Conservation (phyloP, 2,113 vertebrate species). For the Cariama cristata region DNA sequence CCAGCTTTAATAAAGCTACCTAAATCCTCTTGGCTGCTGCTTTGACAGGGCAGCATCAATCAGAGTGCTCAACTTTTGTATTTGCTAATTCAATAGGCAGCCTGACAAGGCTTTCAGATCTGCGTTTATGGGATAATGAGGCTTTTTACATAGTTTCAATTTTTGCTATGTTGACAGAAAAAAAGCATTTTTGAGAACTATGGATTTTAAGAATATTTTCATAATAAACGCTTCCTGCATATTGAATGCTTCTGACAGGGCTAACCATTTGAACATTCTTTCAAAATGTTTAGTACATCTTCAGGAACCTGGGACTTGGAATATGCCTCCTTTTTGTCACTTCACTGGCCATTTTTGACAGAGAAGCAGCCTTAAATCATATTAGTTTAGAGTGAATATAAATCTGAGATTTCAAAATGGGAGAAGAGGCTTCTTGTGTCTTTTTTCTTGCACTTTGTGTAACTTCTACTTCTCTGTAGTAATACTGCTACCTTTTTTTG, state of each 20-base stretch:
- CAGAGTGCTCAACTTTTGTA: conserved; percentile 55
- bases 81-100: conserved; percentile 68
- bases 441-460: neutral
- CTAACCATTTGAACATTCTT: neutral
- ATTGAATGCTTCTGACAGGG: neutral
- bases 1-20: conserved; percentile 76
- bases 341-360: neutral
- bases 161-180: conserved; percentile 57
- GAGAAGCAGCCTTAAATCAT: neutral
- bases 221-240: conserved; percentile 19
- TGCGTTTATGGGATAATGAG: conserved; percentile 60
- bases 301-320: neutral
- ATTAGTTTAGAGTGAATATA: neutral
- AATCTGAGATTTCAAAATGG: neutral
- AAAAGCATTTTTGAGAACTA: neutral
- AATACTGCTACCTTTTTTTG: neutral
- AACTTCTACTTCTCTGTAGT: neutral
- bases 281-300: neutral
- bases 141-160: conserved; percentile 40
- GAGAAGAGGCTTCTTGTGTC: neutral
- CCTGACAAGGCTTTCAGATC: conserved; percentile 54
- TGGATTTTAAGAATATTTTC: conserved; percentile 18
- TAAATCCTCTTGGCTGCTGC: conserved; percentile 71
- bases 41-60: conserved; percentile 70
- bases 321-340: neutral